Evolutionary conservation across 1,140 invertebrate species (phyloP), one percentile per base, ranked within the genome.

Genomic region (Diachasma alloeum): DNA sequence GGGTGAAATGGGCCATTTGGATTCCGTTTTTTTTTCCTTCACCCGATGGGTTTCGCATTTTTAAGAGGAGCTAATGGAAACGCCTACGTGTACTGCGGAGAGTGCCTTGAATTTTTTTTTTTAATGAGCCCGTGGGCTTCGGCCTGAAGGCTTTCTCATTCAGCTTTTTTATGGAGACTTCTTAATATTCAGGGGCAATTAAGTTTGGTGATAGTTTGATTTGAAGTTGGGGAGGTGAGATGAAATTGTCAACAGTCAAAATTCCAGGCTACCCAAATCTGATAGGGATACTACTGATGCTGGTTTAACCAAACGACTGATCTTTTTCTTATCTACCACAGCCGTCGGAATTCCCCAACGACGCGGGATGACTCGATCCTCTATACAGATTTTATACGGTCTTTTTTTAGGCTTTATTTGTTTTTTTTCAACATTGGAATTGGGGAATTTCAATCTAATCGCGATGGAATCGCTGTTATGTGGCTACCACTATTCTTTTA

Each of bases 231-330:
- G 39, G 2, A 26, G 24, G 2, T 15, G 26, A 31, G 73, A 75
- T 75, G 73, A 75, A 75, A 75, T 68, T 75, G 73, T 75, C 73
- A 75, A 31, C 66, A 70, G 74, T 75, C 74, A 75, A 75, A 75
- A 75, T 75, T 75, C 74, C 74, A 75, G 44, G 67, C 68, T 75
- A 37, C 59, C 74, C 74, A 70, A 42, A 75, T 75, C 74, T 70
- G 74, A 75, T 75, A 63, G 39, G 39, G 13, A 42, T 42, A 42
- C 39, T 42, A 42, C 39, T 42, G 39, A 42, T 42, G 39, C 39
- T 42, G 39, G 59, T 63, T 63, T 10, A 63, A 63, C 24, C 59
- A 9, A 24, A 63, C 59, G 48, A 56, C n/a, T 56, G 53, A 56
- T 11, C 36, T 6, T 22, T 15, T 31, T 66, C 39, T 68, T 75